A percentile compares a stretch with the other conserved stretches of the same genome.
phyloP scores from a whole-genome alignment of 2,888 invertebrate genomes.

The Julus scandinavius region DNA sequence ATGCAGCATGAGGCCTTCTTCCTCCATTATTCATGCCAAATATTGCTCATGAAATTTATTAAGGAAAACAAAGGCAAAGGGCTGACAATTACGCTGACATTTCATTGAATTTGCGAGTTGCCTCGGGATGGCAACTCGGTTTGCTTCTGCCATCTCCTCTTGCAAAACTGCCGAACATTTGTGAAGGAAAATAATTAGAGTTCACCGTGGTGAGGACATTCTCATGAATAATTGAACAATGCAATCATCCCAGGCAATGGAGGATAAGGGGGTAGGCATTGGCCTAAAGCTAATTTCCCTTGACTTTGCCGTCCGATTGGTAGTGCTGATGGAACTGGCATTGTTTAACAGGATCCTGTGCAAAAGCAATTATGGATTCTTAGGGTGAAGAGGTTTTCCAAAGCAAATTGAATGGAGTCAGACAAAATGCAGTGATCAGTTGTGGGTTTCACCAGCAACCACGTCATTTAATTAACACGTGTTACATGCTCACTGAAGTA shows the following conservation, averaged over 20 bases:
- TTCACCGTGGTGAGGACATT: neutral
- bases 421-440: neutral
- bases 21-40: constrained; percentile 18
- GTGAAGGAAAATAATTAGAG: neutral
- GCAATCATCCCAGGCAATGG: neutral
- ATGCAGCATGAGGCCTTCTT: neutral
- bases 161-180: neutral
- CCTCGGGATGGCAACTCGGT: neutral
- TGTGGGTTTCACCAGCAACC: neutral
- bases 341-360: neutral
- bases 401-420: neutral
- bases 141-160: neutral
- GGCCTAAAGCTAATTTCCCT: neutral
- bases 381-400: neutral
- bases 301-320: neutral
- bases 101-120: constrained; percentile 3
- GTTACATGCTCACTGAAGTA: too few species aligned
- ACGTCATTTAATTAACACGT: too few species aligned
- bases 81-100: neutral
- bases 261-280: neutral
- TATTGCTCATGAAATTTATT: neutral
- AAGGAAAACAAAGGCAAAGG: constrained; percentile 2
- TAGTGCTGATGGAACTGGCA: neutral
- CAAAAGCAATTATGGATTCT: neutral
- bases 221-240: constrained; percentile 3